Conservation (phyloP, 2,888 invertebrate species). For the Apotomis betuletana region DNA sequence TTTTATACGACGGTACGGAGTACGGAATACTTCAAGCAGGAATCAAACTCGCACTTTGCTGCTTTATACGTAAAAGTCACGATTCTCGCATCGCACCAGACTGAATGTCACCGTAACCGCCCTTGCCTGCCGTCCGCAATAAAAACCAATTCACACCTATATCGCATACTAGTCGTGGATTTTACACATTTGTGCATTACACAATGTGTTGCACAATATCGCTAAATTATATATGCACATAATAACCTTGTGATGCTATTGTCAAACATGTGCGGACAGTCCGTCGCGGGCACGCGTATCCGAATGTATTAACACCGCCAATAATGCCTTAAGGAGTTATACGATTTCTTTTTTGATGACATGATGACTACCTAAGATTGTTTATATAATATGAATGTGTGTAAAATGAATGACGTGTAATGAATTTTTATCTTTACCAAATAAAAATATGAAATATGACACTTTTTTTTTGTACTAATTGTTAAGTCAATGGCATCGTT, state of each 20-base stretch:
- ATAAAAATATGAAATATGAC: no score
- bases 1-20: no score
- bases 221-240: constrained; percentile 54
- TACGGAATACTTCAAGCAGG: no score
- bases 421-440: no score
- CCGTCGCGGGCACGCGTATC: constrained; percentile 23
- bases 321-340: no score
- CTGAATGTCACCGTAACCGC: constrained; percentile 3
- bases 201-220: constrained; percentile 50
- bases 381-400: no score
- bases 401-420: no score
- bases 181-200: constrained; percentile 43
- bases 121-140: not conserved
- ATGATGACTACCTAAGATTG: no score
- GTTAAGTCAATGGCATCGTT: no score
- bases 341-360: no score
- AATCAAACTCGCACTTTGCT: no score
- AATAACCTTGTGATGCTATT: constrained; percentile 55
- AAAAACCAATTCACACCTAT: constrained; percentile 36
- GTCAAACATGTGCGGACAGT: constrained; percentile 43
- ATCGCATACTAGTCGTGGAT: constrained; percentile 36
- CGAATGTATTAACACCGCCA: not conserved
- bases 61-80: not conserved
- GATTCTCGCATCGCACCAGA: not conserved
- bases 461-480: no score